phyloP scores from a whole-genome alignment of 2,888 invertebrate genomes.

The Diogma glabrata region DNA sequence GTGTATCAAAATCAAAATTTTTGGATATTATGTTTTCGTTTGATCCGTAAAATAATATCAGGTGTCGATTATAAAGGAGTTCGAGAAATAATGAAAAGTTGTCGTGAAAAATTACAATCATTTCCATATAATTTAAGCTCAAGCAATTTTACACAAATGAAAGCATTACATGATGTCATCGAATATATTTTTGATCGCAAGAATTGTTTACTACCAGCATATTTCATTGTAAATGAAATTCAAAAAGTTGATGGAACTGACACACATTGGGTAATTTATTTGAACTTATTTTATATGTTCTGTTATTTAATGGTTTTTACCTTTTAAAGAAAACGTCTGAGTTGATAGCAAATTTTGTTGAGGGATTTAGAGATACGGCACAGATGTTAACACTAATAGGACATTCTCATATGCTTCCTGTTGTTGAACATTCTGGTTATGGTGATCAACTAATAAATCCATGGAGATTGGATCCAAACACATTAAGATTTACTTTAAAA shows the following conservation, averaged over 20 bases:
- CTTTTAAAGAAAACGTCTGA: constrained; percentile 65
- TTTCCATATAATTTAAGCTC: constrained; percentile 70
- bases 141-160: constrained; percentile 67
- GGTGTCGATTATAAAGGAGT: constrained; percentile 94
- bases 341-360: constrained; percentile 76
- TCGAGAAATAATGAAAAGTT: constrained; percentile 84
- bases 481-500: constrained; percentile 51
- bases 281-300: constrained; percentile 1
- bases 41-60: constrained; percentile 74
- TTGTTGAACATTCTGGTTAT: constrained; percentile 87
- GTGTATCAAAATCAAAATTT: constrained; percentile 68
- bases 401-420: constrained; percentile 81
- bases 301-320: neutral
- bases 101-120: constrained; percentile 76
- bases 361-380: constrained; percentile 85
- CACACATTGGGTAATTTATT: constrained; percentile 69
- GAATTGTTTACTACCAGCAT: constrained; percentile 83
- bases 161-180: constrained; percentile 69
- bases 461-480: constrained; percentile 83
- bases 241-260: constrained; percentile 46
- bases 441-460: constrained; percentile 82
- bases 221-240: constrained; percentile 91
- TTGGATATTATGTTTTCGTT: constrained; percentile 79
- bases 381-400: constrained; percentile 94
- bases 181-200: constrained; percentile 86